Base-by-base conservation (phyloP, 1,140 invertebrate genomes). In the Tetragnatha versicolor region DNA sequence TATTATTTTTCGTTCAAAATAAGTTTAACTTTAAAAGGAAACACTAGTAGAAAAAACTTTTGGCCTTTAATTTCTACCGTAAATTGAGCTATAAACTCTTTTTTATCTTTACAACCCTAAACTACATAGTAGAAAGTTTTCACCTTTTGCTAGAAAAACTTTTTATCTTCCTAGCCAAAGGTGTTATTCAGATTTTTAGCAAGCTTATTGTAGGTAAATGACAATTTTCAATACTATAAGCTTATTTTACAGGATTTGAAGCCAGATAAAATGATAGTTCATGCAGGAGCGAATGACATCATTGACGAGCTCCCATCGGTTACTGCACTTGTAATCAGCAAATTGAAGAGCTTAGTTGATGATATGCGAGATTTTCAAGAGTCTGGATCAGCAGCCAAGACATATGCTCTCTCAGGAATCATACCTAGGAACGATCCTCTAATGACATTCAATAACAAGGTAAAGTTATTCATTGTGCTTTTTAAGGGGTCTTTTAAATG, bases 281-380 rank as follows among this genome's bases (percentile, higher is more conserved):
- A 80, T 37, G 72, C 61, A 27, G 79, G 79, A 10, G 37, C 79
- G 25, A 80, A 80, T 37, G 79, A 80, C 17, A 49, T 80, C 25
- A 65, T 80, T 12, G 69, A 65, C 7, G 79, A 77, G 14, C 27
- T 76, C 9, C 61, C 72, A 0, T 27, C 51, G 0, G 55, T 72
- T 1, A 51, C 63, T 12, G 7, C 63, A 0, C n/a, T 80, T 0
- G 79, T 80, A 0, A 66, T 61, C 2, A 12, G 49, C 31, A 63
- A 58, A 69, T 14, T 80, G 12, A 80, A 77, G 45, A 31, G 39
- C 5, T 55, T 80, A 1, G 61, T 76, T 0, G 79, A 80, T 29
- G 65, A 65, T 9, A 68, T 79, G 65, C 33, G 63, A 6, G 22
- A 25, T 20, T 45, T 33, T 6, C 76, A 68, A 17, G 73, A 77